These are phyloP conservation scores for Erynnis tages DNA, from an alignment of 2,888 invertebrate species.

Conservation along the genomic window DNA sequence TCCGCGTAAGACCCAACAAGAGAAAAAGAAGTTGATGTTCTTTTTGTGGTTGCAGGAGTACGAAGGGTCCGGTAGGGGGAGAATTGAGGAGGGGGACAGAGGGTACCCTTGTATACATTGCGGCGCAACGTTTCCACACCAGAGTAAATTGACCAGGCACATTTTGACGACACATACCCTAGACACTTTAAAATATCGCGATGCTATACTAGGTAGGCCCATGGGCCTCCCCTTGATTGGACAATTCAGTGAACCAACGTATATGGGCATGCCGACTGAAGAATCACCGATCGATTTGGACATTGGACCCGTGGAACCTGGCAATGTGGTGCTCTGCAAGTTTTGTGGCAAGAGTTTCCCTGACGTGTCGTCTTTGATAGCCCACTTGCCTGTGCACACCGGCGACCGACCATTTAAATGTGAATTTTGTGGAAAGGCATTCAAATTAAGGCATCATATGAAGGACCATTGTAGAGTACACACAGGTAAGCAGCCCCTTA, in stretches of 20 bases:
- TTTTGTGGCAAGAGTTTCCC: constrained; percentile 96
- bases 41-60: constrained; percentile 94
- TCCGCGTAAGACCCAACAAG: constrained; percentile 67
- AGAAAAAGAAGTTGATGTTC: constrained; percentile 94
- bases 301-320: constrained; percentile 83
- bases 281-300: constrained; percentile 83
- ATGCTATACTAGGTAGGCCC: constrained; percentile 79
- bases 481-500: constrained; percentile 84
- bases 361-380: constrained; percentile 92
- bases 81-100: constrained; percentile 74
- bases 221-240: constrained; percentile 66
- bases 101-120: constrained; percentile 94
- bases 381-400: constrained; percentile 93
- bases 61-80: constrained; percentile 85
- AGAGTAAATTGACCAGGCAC: constrained; percentile 94
- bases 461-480: constrained; percentile 97
- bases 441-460: constrained; percentile 96
- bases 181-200: constrained; percentile 93
- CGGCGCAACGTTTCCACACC: constrained; percentile 93
- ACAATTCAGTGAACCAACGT: constrained; percentile 73
- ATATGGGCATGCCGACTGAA: constrained; percentile 76
- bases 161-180: constrained; percentile 94
- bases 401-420: constrained; percentile 96
- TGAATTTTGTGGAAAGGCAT: constrained; percentile 96
- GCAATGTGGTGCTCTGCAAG: constrained; percentile 92